Percentiles rank a stretch among this genome's conserved stretches.
Conservation (phyloP, 2,113 vertebrate genomes). For the Apodemus speciosus region DNA sequence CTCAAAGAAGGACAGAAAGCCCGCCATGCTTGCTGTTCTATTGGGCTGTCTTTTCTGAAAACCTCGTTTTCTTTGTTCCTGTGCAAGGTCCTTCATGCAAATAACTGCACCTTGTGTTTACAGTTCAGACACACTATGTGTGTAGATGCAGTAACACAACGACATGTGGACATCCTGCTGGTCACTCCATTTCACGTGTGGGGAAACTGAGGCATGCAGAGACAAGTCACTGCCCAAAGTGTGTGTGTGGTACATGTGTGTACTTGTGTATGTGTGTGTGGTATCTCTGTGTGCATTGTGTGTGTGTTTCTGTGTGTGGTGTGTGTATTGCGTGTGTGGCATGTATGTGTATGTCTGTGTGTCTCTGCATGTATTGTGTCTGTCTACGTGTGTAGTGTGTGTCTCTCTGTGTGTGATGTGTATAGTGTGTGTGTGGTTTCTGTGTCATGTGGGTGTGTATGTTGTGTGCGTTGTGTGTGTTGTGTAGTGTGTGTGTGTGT, state of each 20-base stretch:
- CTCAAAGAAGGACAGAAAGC: background rate
- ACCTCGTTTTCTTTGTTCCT: background rate
- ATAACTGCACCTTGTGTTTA: background rate
- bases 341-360: background rate
- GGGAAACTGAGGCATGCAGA: slow-evolving; percentile 1
- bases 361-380: background rate
- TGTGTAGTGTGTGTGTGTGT: background rate
- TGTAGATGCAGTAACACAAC: fast-evolving
- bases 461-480: background rate
- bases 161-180: background rate
- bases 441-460: fast-evolving
- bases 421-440: background rate
- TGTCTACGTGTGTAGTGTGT: background rate
- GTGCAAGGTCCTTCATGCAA: background rate
- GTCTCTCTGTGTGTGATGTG: background rate
- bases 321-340: background rate
- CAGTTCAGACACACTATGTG: fast-evolving
- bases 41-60: background rate
- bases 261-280: background rate
- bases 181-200: background rate
- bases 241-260: background rate
- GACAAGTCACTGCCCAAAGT: background rate
- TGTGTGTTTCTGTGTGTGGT: background rate
- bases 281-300: background rate
- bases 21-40: fast-evolving